Evolutionary conservation across 1,140 invertebrate genomes (phyloP).

Genomic region (Drosophila sturtevanti): DNA sequence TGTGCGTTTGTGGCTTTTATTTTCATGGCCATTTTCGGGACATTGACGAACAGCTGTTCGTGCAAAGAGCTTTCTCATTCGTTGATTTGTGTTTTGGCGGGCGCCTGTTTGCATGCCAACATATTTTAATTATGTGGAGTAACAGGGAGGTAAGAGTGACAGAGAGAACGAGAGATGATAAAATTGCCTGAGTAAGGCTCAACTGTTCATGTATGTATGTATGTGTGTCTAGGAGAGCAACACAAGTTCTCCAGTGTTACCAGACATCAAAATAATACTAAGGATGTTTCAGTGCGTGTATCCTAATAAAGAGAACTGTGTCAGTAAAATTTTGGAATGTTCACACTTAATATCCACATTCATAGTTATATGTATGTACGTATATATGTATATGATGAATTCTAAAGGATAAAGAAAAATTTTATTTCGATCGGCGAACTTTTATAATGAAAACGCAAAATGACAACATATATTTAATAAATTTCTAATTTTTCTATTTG

Average conservation of each 20-base stretch:
- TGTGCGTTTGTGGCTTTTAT: constrained; percentile 27
- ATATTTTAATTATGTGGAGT: constrained; percentile 28
- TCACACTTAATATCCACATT: no score
- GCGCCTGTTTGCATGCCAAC: constrained; percentile 66
- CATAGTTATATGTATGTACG: no score
- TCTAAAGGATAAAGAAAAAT: no score
- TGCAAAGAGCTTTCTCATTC: constrained; percentile 39
- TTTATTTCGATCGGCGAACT: no score
- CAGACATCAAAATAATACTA: not conserved
- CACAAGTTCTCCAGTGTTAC: not conserved
- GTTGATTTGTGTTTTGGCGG: constrained; percentile 26
- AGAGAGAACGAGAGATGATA: constrained; percentile 11
- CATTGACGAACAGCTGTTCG: constrained; percentile 62
- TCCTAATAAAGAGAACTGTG: no score
- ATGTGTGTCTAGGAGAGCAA: not conserved
- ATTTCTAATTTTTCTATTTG: not conserved
- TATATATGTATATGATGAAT: no score
- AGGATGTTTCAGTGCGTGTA: not conserved
- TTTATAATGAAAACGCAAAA: not conserved
- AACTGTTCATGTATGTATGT: not conserved
- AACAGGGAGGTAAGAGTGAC: not conserved
- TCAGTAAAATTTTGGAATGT: no score
- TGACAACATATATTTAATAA: not conserved
- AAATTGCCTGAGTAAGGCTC: not conserved
- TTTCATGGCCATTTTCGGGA: constrained; percentile 39